Evolutionary conservation across 2,888 invertebrate genomes (phyloP), one percentile per base, ranked within the genome.

Genomic region (Polyploca ridens): DNA sequence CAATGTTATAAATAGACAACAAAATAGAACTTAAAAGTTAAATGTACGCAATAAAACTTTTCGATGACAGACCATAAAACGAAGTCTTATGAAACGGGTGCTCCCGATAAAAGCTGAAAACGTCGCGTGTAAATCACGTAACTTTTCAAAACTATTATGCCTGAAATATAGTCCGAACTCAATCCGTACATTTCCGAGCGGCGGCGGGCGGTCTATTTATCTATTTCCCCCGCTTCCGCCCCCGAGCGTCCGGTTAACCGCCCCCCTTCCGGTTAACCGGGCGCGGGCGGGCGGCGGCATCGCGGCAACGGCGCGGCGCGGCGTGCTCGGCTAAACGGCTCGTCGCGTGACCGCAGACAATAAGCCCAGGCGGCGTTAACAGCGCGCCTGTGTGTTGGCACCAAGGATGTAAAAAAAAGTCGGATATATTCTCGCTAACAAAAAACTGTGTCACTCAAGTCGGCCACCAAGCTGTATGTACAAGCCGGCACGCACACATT

Each of bases 301-400:
- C 27, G 91, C 89, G 91, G 89, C 85, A 86, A 69, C 65, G 86
- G 2, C 41, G 88, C 87, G 88, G 89, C 86, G 87, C 87, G 86
- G 89, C 87, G 90, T 86, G 89, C 90, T 89, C 93, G 93, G 93
- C 93, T 94, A 93, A 94, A 93, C 93, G 93, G 93, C 93, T 94
- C 93, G 93, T 94, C 93, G 93, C 93, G 93, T 93, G 93, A 94
- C 93, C 93, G 93, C 93, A 94, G 93, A 93, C 93, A 94, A 94
- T 94, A 93, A 94, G 93, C 92, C 92, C 91, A 90, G 89, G 85
- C 90, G 90, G 91, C 92, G 93, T 91, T 92, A 92, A 92, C 92
- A 90, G 91, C 93, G 92, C 91, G 93, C 90, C 91, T 93, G 91
- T 92, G 92, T 93, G 93, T 93, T 93, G 90, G 92, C 93, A 93